These are phyloP conservation scores for Psylliodes chrysocephalus DNA, from an alignment of 2,888 invertebrate species.

Conservation along the genomic window DNA sequence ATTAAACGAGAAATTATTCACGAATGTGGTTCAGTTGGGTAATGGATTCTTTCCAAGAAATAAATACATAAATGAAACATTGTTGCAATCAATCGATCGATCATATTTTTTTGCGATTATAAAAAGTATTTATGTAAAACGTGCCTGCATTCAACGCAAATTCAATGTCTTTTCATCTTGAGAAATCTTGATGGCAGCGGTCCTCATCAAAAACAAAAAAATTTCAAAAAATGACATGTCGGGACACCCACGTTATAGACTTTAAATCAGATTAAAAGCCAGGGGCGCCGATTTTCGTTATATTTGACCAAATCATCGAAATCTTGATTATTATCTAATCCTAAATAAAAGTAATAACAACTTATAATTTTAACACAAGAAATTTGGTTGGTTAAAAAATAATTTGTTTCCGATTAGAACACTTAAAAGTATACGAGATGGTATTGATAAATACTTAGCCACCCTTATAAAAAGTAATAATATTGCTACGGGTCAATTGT, in stretches of 20 bases:
- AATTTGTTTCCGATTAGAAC: too few species aligned
- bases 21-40: constrained; percentile 3
- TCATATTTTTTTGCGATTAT: constrained; percentile 15
- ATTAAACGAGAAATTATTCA: background rate
- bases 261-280: constrained; percentile 46
- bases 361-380: too few species aligned
- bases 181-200: constrained; percentile 42
- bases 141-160: constrained; percentile 25
- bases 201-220: constrained; percentile 43
- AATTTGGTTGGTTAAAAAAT: too few species aligned
- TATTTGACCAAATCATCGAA: too few species aligned
- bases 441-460: too few species aligned
- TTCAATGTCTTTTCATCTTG: constrained; percentile 38
- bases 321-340: too few species aligned
- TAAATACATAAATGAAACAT: constrained; percentile 1
- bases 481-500: too few species aligned
- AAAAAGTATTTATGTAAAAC: constrained; percentile 14
- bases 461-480: too few species aligned
- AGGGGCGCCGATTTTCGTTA: constrained; percentile 9
- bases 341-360: too few species aligned
- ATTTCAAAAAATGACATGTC: constrained; percentile 45
- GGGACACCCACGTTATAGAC: constrained; percentile 52
- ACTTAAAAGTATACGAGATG: too few species aligned
- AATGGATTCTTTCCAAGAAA: background rate
- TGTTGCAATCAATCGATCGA: constrained; percentile 10